phyloP scores from a whole-genome alignment of 2,888 invertebrate genomes.

The Elegia similella region DNA sequence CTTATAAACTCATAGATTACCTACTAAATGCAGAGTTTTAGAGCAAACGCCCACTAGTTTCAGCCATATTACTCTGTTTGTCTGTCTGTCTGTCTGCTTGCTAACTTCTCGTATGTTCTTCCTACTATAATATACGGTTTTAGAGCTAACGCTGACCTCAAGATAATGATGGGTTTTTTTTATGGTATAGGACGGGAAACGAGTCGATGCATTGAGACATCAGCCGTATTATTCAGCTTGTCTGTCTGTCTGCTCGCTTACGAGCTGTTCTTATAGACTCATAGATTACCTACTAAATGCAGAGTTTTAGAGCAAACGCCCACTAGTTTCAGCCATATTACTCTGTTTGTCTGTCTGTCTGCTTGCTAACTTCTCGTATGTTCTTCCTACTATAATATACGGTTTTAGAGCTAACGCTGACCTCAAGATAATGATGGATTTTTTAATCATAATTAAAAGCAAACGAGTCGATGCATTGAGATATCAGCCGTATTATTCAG shows the following conservation, averaged over 20 bases:
- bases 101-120: slow-evolving; percentile 11
- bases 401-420: too few relatives aligned
- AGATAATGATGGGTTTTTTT: too few relatives aligned
- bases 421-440: too few relatives aligned
- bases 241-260: slow-evolving; percentile 33
- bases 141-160: too few relatives aligned
- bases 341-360: too few relatives aligned
- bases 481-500: slow-evolving; percentile 69
- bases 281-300: not conserved
- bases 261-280: slow-evolving; percentile 15
- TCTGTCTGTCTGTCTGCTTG: too few relatives aligned
- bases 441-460: too few relatives aligned
- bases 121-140: not conserved
- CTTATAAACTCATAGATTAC: slow-evolving; percentile 5
- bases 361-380: not conserved
- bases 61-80: too few relatives aligned
- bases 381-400: slow-evolving; percentile 3
- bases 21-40: not conserved
- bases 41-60: too few relatives aligned
- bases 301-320: too few relatives aligned
- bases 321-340: too few relatives aligned
- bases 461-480: slow-evolving; percentile 83
- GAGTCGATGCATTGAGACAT: slow-evolving; percentile 83
- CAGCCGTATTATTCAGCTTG: slow-evolving; percentile 56
- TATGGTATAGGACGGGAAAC: too few relatives aligned